Conservation (phyloP, 2,888 invertebrate species). For the Synanthedon formicaeformis region DNA sequence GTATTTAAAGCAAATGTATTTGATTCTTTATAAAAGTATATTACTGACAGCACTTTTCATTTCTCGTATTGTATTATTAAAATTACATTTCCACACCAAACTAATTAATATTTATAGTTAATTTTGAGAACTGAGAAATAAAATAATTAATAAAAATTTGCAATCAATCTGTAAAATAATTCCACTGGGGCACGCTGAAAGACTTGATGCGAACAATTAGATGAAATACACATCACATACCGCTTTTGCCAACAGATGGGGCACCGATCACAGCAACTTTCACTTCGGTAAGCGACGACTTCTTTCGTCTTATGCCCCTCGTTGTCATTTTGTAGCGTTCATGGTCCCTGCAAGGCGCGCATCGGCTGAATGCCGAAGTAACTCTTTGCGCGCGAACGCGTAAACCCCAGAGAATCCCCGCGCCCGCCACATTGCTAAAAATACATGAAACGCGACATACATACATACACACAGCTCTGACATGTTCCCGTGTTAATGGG, state of each 20-base stretch:
- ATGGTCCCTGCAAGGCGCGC: conserved; percentile 12
- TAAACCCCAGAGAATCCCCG: conserved; percentile 36
- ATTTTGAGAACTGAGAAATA: too few species aligned
- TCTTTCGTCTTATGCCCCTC: conserved; percentile 87
- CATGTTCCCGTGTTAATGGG: conserved; percentile 62
- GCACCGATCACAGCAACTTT: conserved; percentile 92
- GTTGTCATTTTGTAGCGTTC: conserved; percentile 73
- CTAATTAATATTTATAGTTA: too few species aligned
- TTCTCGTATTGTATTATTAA: too few species aligned
- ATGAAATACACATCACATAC: conserved; percentile 67
- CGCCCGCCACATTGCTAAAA: conserved; percentile 50
- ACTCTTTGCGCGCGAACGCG: conserved; percentile 22
- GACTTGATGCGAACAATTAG: not conserved
- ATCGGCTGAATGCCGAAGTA: conserved; percentile 26
- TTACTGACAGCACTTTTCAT: too few species aligned
- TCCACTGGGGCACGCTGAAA: not conserved
- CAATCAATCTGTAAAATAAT: too few species aligned
- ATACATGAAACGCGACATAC: conserved; percentile 58
- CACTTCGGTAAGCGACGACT: conserved; percentile 89
- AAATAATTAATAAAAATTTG: too few species aligned
- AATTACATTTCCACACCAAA: too few species aligned
- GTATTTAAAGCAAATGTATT: too few species aligned
- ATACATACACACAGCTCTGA: conserved; percentile 64
- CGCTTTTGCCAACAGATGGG: conserved; percentile 92
- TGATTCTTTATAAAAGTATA: too few species aligned